Base-by-base conservation (phyloP, 2,113 vertebrate genomes). In the Sclerurus mexicanus region DNA sequence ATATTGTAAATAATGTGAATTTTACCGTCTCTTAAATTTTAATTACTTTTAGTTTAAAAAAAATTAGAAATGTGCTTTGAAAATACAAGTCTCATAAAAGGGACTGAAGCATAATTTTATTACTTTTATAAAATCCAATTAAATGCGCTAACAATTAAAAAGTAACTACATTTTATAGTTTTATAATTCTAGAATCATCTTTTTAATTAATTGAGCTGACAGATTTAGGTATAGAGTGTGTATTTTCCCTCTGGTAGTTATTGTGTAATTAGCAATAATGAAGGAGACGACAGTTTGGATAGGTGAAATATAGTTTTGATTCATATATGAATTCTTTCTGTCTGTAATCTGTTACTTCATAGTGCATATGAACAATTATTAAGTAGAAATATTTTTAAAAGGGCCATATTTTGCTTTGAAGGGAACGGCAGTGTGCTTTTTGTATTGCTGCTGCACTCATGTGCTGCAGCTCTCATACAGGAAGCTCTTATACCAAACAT, bases 191-290 rank as follows among this genome's bases (percentile, higher is more conserved):
- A 97, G 97, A 98, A 98, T 98, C 87, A 98, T 99, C 97, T 98
- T 99, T 98, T 98, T 98, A 99, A 98, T 99, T 99, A 98, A 98
- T 98, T 97, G 98, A 98, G 97, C 97, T 98, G 98, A 98, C 98
- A 98, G 97, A 97, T 98, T 98, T 98, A 98, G 98, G 98, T 98
- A 97, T 96, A 97, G 97, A 97, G 97, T 98, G 97, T 96, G 95
- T 97, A 98, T 98, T 98, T 98, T 98, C 98, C 98, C 98, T 98
- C 97, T 97, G 97, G 98, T 98, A 79, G 96, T 98, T 98, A 97
- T 60, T 92, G 28, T 90, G 67, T 98, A 98, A 98, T 99, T 98
- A 98, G 97, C 98, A 98, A 98, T 99, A 98, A 98, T 98, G 97
- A 98, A 98, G 97, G 97, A 95, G 97, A 97, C 98, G 98, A 98